Conservation (phyloP, 2,113 vertebrate species). For the Polypterus bichir region DNA sequence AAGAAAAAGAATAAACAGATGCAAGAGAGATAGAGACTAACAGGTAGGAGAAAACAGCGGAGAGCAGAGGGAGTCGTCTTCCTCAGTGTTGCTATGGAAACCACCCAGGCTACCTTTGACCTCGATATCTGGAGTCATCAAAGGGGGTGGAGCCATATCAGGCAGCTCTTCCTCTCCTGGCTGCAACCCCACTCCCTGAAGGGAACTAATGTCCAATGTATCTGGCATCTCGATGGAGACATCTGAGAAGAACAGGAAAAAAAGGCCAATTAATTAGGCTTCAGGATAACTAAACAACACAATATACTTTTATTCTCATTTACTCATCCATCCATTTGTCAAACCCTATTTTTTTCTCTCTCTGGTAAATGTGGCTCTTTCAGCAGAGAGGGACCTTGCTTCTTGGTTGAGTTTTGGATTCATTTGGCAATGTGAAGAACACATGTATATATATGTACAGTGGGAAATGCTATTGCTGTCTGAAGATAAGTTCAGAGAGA, state of each 20-base stretch:
- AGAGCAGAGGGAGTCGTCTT: conserved; percentile 99
- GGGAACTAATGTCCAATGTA: conserved; percentile 76
- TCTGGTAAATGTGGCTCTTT: too few relatives aligned
- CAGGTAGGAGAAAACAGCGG: conserved; percentile 92
- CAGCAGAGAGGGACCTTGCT: too few relatives aligned
- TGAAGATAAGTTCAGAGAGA: too few relatives aligned
- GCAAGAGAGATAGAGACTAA: conserved; percentile 90
- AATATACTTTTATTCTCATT: too few relatives aligned
- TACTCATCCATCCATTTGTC: too few relatives aligned
- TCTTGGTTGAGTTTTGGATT: too few relatives aligned
- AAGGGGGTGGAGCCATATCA: conserved; percentile 83
- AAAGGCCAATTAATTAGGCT: not conserved
- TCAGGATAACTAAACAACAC: not conserved
- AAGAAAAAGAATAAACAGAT: conserved; percentile 32
- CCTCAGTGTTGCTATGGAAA: conserved; percentile 90
- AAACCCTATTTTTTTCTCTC: too few relatives aligned
- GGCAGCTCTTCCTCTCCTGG: conserved; percentile 92
- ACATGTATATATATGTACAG: too few relatives aligned
- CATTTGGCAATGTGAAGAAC: too few relatives aligned
- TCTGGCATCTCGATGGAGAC: conserved; percentile 96
- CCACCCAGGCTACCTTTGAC: conserved; percentile 99
- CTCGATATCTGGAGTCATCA: conserved; percentile 94
- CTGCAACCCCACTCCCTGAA: conserved; percentile 78
- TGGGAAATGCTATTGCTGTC: too few relatives aligned
- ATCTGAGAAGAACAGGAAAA: conserved; percentile 47